Conservation (phyloP, 2,888 invertebrate species). For the Drosophila kanekoi region DNA sequence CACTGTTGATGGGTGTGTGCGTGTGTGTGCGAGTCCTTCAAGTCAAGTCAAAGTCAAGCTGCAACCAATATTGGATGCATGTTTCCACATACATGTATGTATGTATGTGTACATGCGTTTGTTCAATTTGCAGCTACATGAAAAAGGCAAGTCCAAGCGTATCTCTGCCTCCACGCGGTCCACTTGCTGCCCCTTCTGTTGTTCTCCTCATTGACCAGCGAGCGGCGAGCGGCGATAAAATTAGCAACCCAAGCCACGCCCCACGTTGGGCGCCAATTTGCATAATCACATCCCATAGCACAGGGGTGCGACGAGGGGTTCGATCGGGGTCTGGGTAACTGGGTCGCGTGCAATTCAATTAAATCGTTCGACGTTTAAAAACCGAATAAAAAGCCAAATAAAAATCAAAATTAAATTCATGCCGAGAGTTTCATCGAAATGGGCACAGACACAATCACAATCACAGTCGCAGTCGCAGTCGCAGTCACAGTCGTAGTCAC, state of each 20-base stretch:
- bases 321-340: constrained; percentile 11
- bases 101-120: too few species aligned
- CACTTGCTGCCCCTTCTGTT: background rate
- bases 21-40: constrained; percentile 3
- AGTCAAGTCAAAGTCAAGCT: constrained; percentile 35
- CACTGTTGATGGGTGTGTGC: background rate
- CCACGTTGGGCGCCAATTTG: constrained; percentile 47
- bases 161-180: constrained; percentile 1
- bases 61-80: constrained; percentile 40
- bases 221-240: constrained; percentile 35
- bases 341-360: constrained; percentile 67
- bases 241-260: constrained; percentile 40
- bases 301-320: background rate
- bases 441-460: constrained; percentile 15
- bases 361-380: constrained; percentile 73
- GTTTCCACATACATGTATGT: constrained; percentile 24
- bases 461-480: background rate
- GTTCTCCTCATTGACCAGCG: constrained; percentile 10
- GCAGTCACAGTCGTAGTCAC: background rate
- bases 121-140: constrained; percentile 69
- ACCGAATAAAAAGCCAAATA: constrained; percentile 67
- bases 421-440: constrained; percentile 46
- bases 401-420: constrained; percentile 79
- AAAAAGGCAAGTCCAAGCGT: constrained; percentile 53
- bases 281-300: constrained; percentile 47